Base-by-base conservation (phyloP, 2,797 vertebrate species). In the Molossus molossus region DNA sequence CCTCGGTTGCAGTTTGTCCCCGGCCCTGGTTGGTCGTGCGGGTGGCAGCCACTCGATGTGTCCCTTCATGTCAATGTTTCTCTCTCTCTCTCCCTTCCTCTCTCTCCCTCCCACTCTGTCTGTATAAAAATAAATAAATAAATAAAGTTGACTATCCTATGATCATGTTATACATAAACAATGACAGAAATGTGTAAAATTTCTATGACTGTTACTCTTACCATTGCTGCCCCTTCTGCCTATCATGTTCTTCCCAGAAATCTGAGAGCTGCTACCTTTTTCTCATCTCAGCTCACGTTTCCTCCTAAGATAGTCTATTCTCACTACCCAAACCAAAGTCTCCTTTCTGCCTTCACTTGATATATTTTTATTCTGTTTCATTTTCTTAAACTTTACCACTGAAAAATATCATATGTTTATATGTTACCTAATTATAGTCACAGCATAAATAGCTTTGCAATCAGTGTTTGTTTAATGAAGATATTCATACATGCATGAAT, bases 401-500 rank as follows among this genome's bases (percentile, higher is more conserved):
- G 65, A 58, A 33, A 50, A 37, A 23, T 23, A 14, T 33, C 18
- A 10, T 20, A 18, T 84, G 57, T 75, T 73, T 86, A 55, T 64
- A 80, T 65, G 55, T 64, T 91, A 75, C 18, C 27, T 70, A 79
- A 73, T 84, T 90, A 20, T 55, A 48, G 76, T 77, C 11, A 29
- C 48, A 64, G n/a, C 10, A 55, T 27, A 75, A 93, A 87, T 11
- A 75, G n/a, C 5, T 81, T 86, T 40, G 86, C 53, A 93, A 6
- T n/a, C n/a, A 45, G 13, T 53, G 69, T 65, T 23, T 48, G 53
- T 62, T 80, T 84, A 93, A 67, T 79, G 69, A 92, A 91, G 79
- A 89, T 23, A 69, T 85, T 73, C 23, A 77, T 23, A 27, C 9
- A 53, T 11, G 23, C 57, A 76, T 76, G 29, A 75, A 70, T 79